A percentile compares a stretch with the other conserved stretches of the same genome.
These are phyloP conservation scores for Patella caerulea DNA, from an alignment of 2,888 invertebrate genomes.

Conservation along the genomic window DNA sequence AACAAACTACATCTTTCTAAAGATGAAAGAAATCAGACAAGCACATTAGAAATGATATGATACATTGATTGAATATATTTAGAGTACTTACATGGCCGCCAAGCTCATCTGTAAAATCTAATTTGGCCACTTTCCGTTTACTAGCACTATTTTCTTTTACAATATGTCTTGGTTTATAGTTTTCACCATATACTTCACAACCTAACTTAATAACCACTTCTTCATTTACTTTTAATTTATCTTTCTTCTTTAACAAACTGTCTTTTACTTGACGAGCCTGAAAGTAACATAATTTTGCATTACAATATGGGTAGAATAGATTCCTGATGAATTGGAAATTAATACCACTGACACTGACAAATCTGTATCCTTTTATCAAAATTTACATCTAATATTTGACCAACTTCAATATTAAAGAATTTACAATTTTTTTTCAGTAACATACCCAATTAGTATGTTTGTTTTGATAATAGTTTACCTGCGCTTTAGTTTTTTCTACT, in stretches of 20 bases:
- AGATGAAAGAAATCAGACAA: too few relatives aligned
- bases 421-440: too few relatives aligned
- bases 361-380: too few relatives aligned
- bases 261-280: constrained; percentile 53
- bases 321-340: too few relatives aligned
- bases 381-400: too few relatives aligned
- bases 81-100: constrained; percentile 32
- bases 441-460: too few relatives aligned
- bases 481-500: constrained; percentile 51
- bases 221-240: constrained; percentile 42
- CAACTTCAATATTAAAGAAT: too few relatives aligned
- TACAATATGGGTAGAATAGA: too few relatives aligned
- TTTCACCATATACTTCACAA: constrained; percentile 42
- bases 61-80: background rate
- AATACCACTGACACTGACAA: too few relatives aligned
- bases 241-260: constrained; percentile 48
- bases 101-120: constrained; percentile 36
- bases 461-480: constrained; percentile 38
- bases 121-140: background rate
- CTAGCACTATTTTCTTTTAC: constrained; percentile 25
- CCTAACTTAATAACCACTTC: constrained; percentile 44
- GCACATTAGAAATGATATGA: too few relatives aligned
- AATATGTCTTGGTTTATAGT: constrained; percentile 39
- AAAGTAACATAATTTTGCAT: constrained; percentile 16
- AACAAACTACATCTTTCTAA: too few relatives aligned